Base-by-base conservation (phyloP, 2,113 vertebrate genomes). In the Bubo blakistoni region DNA sequence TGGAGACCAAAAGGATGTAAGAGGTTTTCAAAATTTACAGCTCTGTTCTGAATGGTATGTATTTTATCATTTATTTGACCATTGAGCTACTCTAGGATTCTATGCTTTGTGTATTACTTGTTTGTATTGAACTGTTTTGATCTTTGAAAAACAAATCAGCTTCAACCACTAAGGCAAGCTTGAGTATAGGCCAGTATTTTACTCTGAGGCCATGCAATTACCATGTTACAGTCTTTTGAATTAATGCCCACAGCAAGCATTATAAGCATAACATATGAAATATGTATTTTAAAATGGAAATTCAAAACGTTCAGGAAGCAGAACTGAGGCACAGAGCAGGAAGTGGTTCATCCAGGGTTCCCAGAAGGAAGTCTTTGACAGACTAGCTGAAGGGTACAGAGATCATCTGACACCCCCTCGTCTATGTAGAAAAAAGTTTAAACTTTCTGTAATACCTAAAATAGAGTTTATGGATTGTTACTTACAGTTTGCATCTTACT, bases 321-420 rank as follows among this genome's bases (percentile, higher is more conserved):
- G 8, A 82, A 17, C 30, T 54, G 42, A 83, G 58, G n/a, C 11
- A 51, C 0, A 0, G 44, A 26, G 6, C 13, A 7, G 15, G 7
- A 73, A 86, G 32, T 34, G 74, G 46, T 72, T 92, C 19, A 71
- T 76, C 21, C 15, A 18, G 7, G 32, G 7, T 44, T 82, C 49
- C 42, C 46, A 57, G 30, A 59, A 77, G 16, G 46, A 92, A 90
- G 32, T 52, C 22, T 78, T 62, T 86, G 34, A 58, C 13, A 81
- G 65, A 34, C 10, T 32, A 73, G 6, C 22, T 40, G 30, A 79
- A 38, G 17, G 24, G 30, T 61, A 40, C 24, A 9, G 4, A 47
- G 58, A 40, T 72, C 5, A 1, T 34, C 26, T 63, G 32, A 57
- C 38, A 63, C 10, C 2, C 13, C 16, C 5, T 2, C 69, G 24